Conservation (phyloP, 2,888 invertebrate species). For the Lagria hirta region DNA sequence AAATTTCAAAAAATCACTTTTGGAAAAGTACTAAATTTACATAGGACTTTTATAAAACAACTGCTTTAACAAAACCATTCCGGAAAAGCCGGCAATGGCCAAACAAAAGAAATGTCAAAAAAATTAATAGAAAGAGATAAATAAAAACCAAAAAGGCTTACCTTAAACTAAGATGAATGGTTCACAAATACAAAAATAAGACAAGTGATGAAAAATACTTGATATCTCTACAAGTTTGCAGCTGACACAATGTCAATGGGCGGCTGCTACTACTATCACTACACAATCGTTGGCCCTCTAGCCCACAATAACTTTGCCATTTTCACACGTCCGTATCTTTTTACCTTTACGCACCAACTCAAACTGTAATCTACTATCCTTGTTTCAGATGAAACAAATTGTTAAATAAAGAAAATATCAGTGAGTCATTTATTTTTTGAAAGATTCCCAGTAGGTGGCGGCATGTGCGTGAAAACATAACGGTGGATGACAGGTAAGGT, state of each 20-base stretch:
- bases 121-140: too few species aligned
- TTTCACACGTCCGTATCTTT: neutral
- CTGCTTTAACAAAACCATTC: too few species aligned
- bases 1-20: too few species aligned
- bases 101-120: conserved; percentile 5
- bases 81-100: conserved; percentile 13
- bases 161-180: conserved; percentile 1
- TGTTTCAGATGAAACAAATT: too few species aligned
- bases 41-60: too few species aligned
- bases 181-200: conserved; percentile 1
- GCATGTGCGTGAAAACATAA: too few species aligned
- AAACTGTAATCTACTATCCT: too few species aligned
- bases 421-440: conserved; percentile 7
- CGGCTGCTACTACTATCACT: conserved; percentile 24
- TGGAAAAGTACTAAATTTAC: too few species aligned
- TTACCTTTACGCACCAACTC: too few species aligned
- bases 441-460: conserved; percentile 8
- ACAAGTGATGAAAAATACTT: conserved; percentile 4
- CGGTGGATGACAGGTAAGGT: too few species aligned
- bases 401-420: neutral
- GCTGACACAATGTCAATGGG: conserved; percentile 26
- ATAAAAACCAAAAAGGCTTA: conserved; percentile 2
- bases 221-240: conserved; percentile 16
- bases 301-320: neutral
- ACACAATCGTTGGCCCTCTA: conserved; percentile 7